Percentiles rank a stretch among this genome's conserved stretches.
phyloP scores from a whole-genome alignment of 2,113 vertebrate species.

The Ifrita kowaldi region DNA sequence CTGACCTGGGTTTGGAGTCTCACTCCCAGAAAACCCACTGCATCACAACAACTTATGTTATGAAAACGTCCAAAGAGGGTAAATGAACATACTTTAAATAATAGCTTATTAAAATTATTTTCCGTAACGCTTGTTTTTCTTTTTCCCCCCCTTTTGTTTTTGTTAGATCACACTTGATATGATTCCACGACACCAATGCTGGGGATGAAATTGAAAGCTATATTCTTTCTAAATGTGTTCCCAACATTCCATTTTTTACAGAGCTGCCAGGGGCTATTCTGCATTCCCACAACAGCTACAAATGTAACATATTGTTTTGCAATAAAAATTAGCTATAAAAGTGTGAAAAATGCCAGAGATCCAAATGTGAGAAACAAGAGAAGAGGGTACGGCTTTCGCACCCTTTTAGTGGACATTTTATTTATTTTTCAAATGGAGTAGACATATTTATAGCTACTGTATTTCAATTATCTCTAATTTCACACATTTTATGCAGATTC shows the following conservation, averaged over 20 bases:
- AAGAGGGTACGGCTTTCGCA: conserved; percentile 52
- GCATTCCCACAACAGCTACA: conserved; percentile 64
- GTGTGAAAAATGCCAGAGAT: conserved; percentile 72
- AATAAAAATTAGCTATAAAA: conserved; percentile 77
- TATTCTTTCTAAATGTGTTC: conserved; percentile 64
- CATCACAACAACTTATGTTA: neutral
- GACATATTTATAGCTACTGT: conserved; percentile 77
- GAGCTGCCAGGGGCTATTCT: conserved; percentile 62
- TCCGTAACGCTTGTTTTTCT: neutral
- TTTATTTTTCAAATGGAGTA: conserved; percentile 75
- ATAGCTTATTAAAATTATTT: conserved; percentile 22
- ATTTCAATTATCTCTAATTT: conserved; percentile 82
- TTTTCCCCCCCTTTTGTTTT: neutral
- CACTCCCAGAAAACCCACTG: neutral
- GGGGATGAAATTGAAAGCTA: conserved; percentile 57
- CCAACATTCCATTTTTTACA: conserved; percentile 60
- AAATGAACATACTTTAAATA: neutral
- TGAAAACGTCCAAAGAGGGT: neutral
- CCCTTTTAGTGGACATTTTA: conserved; percentile 78
- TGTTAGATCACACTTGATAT: conserved; percentile 53
- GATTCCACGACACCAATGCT: conserved; percentile 37
- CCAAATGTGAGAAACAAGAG: conserved; percentile 62
- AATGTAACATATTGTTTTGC: conserved; percentile 70
- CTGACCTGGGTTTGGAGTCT: neutral
- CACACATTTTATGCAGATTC: conserved; percentile 80